phyloP scores from a whole-genome alignment of 2,797 vertebrate genomes.

The Lates japonicus region DNA sequence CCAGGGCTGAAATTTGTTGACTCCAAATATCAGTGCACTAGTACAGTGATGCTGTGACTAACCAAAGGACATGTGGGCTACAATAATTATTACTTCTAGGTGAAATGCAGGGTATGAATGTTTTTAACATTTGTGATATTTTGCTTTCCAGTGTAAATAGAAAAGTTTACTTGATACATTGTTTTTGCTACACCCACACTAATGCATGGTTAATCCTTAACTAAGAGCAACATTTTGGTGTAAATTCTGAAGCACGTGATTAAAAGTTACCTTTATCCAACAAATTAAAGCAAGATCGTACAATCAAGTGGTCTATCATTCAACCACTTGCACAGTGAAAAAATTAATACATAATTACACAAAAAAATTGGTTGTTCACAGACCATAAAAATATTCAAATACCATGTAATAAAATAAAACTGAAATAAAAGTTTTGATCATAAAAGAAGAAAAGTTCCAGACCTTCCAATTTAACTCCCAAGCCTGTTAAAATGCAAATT shows the following conservation, averaged over 20 bases:
- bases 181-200: background rate
- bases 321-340: conserved; percentile 33
- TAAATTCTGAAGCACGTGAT: background rate
- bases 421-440: background rate
- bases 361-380: conserved; percentile 12
- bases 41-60: background rate
- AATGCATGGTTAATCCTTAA: background rate
- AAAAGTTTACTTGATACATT: background rate
- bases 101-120: background rate
- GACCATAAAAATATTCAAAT: conserved; percentile 18
- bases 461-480: background rate
- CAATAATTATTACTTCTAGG: background rate
- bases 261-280: conserved; percentile 11
- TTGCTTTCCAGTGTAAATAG: conserved; percentile 3
- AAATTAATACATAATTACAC: conserved; percentile 15
- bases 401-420: background rate
- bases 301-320: conserved; percentile 40
- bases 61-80: background rate
- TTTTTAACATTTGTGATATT: conserved; percentile 15
- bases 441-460: background rate
- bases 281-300: conserved; percentile 32
- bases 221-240: background rate
- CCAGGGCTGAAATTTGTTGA: background rate
- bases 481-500: too few species aligned
- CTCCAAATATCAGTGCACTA: background rate